Conservation (phyloP, 2,113 vertebrate species). For the Odontesthes bonariensis region DNA sequence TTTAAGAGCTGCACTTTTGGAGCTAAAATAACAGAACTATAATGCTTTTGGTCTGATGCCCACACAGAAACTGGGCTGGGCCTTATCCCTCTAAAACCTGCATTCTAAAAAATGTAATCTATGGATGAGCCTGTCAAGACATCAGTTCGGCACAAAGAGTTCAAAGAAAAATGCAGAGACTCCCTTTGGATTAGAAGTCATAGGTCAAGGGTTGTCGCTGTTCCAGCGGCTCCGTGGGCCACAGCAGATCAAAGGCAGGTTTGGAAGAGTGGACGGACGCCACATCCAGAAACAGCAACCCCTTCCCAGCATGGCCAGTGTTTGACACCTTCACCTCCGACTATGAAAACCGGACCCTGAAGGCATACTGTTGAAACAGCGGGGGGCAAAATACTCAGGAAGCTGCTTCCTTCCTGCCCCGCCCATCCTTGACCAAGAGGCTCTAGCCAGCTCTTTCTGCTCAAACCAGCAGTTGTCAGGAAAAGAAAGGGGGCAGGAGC, state of each 20-base stretch:
- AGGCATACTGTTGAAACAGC: conserved; percentile 68
- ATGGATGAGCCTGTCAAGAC: conserved; percentile 24
- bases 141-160: conserved; percentile 25
- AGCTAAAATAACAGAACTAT: background rate
- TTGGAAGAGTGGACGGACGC: conserved; percentile 51
- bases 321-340: conserved; percentile 53
- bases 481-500: conserved; percentile 57
- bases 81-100: background rate
- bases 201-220: conserved; percentile 66
- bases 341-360: conserved; percentile 56
- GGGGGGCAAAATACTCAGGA: conserved; percentile 81
- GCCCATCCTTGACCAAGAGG: conserved; percentile 41
- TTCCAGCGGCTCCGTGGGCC: conserved; percentile 52
- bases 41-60: background rate
- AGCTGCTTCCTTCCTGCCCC: conserved; percentile 84
- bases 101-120: conserved; percentile 7
- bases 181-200: conserved; percentile 60
- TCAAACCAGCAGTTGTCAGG: conserved; percentile 62
- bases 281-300: conserved; percentile 44
- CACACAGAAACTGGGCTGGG: background rate
- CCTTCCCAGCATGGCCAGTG: conserved; percentile 65
- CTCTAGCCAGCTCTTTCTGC: conserved; percentile 26
- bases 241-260: conserved; percentile 74
- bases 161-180: conserved; percentile 63
- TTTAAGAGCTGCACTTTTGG: background rate